These are phyloP conservation scores for Semibalanus balanoides DNA, from an alignment of 1,140 invertebrate genomes.

Conservation along the genomic window DNA sequence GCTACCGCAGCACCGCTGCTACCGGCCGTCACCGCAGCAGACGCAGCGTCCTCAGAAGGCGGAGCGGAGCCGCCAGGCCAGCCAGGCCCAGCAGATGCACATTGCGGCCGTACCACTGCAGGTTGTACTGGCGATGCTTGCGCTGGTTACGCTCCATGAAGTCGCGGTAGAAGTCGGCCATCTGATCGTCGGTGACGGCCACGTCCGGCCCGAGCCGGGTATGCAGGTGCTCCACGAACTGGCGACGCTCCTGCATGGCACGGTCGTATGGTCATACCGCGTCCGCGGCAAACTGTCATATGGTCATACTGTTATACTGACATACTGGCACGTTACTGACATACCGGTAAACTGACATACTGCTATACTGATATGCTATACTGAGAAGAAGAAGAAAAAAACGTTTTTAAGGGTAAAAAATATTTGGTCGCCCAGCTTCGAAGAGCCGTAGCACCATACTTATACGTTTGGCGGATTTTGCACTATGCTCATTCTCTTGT, in stretches of 20 bases:
- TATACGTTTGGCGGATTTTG: neutral
- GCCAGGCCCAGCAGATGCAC: neutral
- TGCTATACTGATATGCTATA: no score
- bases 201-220: neutral
- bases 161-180: neutral
- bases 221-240: neutral
- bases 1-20: no score
- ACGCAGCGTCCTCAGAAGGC: neutral
- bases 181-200: neutral
- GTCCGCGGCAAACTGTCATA: no score
- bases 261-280: no score
- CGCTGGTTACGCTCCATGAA: neutral
- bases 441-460: no score
- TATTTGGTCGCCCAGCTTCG: no score
- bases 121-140: neutral
- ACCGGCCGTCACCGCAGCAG: neutral
- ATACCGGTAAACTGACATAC: no score
- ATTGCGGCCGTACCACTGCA: neutral
- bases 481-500: no score
- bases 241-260: neutral
- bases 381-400: no score
- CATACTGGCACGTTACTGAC: no score
- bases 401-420: no score
- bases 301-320: no score
- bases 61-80: neutral